Base-by-base conservation (phyloP, 2,888 invertebrate species). In the Melinaea marsaeus region DNA sequence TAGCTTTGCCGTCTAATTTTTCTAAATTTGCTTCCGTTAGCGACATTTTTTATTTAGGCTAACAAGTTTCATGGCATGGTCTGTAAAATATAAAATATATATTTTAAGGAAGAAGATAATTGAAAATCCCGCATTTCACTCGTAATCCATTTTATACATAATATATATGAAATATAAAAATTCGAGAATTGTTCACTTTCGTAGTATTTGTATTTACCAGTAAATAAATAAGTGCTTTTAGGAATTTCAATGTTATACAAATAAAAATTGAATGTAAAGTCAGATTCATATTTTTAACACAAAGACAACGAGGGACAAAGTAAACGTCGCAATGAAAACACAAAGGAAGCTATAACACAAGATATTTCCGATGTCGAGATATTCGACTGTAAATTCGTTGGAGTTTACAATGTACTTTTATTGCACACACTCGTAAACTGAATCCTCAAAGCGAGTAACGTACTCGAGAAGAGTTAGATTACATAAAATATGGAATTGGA, bases 381-480 rank as follows among this genome's bases (percentile, higher is more conserved):
- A 77, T 78, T 75, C 74, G 72, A 74, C 72, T 74, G 74, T 74
- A 74, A 76, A 73, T 75, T 74, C 71, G 75, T 76, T 75, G 71
- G 78, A 79, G 74, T 82, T 82, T 82, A 82, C 84, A 80, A 78
- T 80, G 76, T 79, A 69, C 68, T 74, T 74, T 74, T 72, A 72
- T 69, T 69, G 67, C 55, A 61, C 48, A 57, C 67, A 73, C 77
- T 78, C 80, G 79, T 83, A 83, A 83, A 83, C 75, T 71, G 75
- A 80, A 83, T 80, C 75, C 82, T 80, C 84, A 75, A 79, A 80
- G 83, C 81, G 75, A 79, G 78, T 79, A 79, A 79, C 78, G 74
- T 79, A 77, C 69, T 60, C 55, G 59, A 61, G 62, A 33, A 55
- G 45, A 60, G 66, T 68, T 62, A 42, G 57, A 62, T 57, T 35